Evolutionary conservation across 2,113 vertebrate genomes (phyloP).

Genomic region (Oncorhynchus mykiss): DNA sequence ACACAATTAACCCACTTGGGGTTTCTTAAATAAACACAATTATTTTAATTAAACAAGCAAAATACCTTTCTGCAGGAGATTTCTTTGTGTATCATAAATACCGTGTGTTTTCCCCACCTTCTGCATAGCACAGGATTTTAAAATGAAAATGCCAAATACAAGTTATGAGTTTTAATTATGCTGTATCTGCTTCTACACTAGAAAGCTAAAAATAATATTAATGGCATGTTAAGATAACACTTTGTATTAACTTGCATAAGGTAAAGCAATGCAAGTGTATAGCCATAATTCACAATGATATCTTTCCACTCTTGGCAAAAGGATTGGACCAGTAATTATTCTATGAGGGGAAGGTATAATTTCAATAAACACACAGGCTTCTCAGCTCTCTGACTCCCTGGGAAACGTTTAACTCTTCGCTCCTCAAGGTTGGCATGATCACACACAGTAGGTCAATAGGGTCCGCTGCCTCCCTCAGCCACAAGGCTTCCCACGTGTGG

Average conservation of each 20-base stretch:
- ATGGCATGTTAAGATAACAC: not conserved
- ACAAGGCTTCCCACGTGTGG: too few species aligned
- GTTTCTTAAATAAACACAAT: not conserved
- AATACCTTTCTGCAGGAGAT: not conserved
- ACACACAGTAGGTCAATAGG: not conserved
- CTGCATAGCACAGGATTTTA: not conserved
- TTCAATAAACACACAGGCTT: not conserved
- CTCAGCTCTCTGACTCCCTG: slow-evolving; percentile 3
- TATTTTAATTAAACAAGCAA: not conserved
- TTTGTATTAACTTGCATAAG: not conserved
- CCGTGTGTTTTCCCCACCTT: too few species aligned
- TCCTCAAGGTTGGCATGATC: slow-evolving; percentile 6
- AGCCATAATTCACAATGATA: not conserved
- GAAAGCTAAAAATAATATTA: not conserved
- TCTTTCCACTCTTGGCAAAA: slow-evolving; percentile 1
- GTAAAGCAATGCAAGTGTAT: not conserved
- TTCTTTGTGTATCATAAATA: not conserved
- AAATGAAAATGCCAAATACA: not conserved
- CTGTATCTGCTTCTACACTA: not conserved
- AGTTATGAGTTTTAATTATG: not conserved
- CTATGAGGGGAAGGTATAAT: not conserved
- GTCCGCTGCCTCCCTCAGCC: too few species aligned
- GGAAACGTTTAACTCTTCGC: slow-evolving; percentile 9
- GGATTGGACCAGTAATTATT: not conserved
- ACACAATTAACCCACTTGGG: not conserved